Conservation (phyloP, 2,888 invertebrate species). For the Tetramorium bicarinatum region DNA sequence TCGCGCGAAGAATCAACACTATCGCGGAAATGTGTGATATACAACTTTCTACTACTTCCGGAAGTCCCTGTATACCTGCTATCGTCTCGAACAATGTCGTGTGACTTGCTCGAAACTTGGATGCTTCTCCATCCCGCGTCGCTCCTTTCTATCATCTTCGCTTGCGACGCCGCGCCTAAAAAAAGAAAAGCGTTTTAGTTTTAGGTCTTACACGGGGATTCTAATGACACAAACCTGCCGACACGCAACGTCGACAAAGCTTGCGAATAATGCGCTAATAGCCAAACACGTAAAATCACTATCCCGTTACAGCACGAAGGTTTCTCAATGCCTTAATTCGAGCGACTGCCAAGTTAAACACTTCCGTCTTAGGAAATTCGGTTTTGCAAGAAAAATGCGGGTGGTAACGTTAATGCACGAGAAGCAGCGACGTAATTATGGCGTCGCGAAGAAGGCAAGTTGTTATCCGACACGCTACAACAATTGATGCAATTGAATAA, state of each 20-base stretch:
- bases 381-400: conserved; percentile 58
- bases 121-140: conserved; percentile 67
- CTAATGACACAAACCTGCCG: background rate
- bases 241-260: background rate
- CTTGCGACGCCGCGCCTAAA: conserved; percentile 53
- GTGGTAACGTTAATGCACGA: conserved; percentile 7
- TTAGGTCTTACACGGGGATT: background rate
- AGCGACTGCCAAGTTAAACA: conserved; percentile 2
- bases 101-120: conserved; percentile 53
- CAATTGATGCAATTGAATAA: conserved; percentile 30
- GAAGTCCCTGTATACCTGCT: conserved; percentile 84
- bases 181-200: background rate
- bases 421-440: conserved; percentile 7
- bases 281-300: background rate
- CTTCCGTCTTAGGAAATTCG: conserved; percentile 56
- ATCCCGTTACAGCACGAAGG: background rate
- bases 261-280: background rate
- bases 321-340: conserved; percentile 11
- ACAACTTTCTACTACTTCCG: conserved; percentile 77
- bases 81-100: conserved; percentile 76
- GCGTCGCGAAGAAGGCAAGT: conserved; percentile 1
- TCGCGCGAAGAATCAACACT: conserved; percentile 43
- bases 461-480: conserved; percentile 29
- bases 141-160: conserved; percentile 24
- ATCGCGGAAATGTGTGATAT: conserved; percentile 71